Base-by-base conservation (phyloP, 35 echinoderm and acorn worm species). In the Hemicentrotus pulcherrimus region DNA sequence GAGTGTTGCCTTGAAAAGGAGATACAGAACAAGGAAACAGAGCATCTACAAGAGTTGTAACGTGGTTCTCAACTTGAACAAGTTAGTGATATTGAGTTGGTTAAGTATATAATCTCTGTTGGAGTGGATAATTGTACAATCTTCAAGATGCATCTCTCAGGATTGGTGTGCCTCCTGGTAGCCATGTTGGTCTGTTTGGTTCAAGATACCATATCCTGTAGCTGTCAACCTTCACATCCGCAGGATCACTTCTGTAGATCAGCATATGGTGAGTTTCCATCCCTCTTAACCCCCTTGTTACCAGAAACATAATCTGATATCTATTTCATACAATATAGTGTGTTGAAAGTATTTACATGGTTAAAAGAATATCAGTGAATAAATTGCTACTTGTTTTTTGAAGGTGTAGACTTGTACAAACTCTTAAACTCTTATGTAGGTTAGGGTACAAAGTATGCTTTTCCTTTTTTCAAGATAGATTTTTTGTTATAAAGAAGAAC, bases 221-320 rank as follows among this genome's bases (percentile, higher is more conserved):
- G 95, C 86, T 96, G 95, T 91, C 60, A 86, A 41, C 92, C 31
- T 30, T 32, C 59, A 35, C 95, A 96, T 87, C 95, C 95, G 8
- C 85, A 94, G 93, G 85, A 94, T 45, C 95, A 96, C 61, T 96
- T 88, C 86, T 96, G 95, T 92, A 94, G 92, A 88, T 61, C 95
- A 52, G 92, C 61, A n/a, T 96, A 94, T 90, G 95, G 95, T 96
- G 28, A 96, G 93, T 87, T 32, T 6, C 19, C 9, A 78, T 28
- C 6, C 65, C 65, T 78, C 19, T 78, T 78, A 55, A 55, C 50
- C 50, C 50, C 50, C 50, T 55, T 55, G 50, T 14, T 55, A 78
- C 7, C 4, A 28, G 22, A n/a, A 28, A 28, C 65, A 78, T 28
- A n/a, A 78, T 78, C 19, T 55, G 50, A 22, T 78, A 22, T n/a